Base-by-base conservation (phyloP, 2,888 invertebrate species). In the Tolmerus cingulatus region DNA sequence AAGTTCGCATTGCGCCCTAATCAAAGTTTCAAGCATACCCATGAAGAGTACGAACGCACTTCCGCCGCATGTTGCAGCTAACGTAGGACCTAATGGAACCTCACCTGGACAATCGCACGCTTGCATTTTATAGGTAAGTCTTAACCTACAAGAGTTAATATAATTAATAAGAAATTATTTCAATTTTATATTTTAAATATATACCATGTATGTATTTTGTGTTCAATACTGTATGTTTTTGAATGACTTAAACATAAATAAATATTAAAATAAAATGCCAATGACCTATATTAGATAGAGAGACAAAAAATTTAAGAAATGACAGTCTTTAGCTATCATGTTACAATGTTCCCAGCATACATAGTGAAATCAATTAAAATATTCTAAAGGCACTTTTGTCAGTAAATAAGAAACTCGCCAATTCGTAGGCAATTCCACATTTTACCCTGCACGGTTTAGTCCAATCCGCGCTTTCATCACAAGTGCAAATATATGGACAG, bases 21-120 rank as follows among this genome's bases (percentile, higher is more conserved):
- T 93, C 92, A 97, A 97, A 9, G 97, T 97, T 91, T 97, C 97
- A 77, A 97, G 94, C 4, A 97, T 94, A 0, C 97, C 97, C 97
- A 97, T 97, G 93, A 97, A 97, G 76, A 97, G 95, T 97, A 97
- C 97, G 92, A 96, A 97, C 57, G 96, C 95, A 86, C 96, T 95
- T 30, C 97, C 97, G 9, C 97, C 97, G 91, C 97, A 97, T 84
- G 97, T 96, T 87, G 96, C 94, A 55, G 97, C 97, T 90, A 97
- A 93, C 82, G 97, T 97, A 5, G 97, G 97, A 16, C 97, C 97
- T 55, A 94, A 93, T 90, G 96, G 95, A 91, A 95, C 94, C 89
- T 95, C 95, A 93, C 96, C 95, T 89, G 97, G 95, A 91, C 97
- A 97, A 93, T 97, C 96, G 93, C 97, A 97, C 88, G 95, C 89